Base-by-base conservation (phyloP, 53 echinoderm and acorn worm genomes). In the Glandiceps talaboti region DNA sequence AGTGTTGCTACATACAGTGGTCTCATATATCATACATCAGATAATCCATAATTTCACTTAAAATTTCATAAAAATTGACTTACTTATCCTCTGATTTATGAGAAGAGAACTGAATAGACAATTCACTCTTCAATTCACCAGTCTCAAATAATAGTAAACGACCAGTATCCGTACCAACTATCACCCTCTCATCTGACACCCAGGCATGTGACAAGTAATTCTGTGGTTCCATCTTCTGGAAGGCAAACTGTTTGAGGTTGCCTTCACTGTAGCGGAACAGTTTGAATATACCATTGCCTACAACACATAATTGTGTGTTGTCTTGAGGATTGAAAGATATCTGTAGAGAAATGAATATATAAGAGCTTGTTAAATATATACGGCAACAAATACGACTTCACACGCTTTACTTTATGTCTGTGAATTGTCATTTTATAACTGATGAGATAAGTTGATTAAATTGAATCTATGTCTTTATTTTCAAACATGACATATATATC, bases 311-410 rank as follows among this genome's bases (percentile, higher is more conserved):
- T 79, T 99, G 99, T 29, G 99, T 96, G 85, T 97, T 97, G 81
- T 96, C 97, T 91, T 97, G 97, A 1, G 96, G 96, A 32, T 97
- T 97, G 89, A 97, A 96, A 14, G 97, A 93, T 1, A 96, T 88
- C 96, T 92, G 76, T 30, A 27, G 30, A 73, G 31, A 27, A 73
- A 20, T 14, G 28, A 79, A 0, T 20, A 14, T 14, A n/a, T n/a
- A n/a, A n/a, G n/a, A n/a, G n/a, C n/a, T n/a, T n/a, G n/a, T n/a
- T n/a, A n/a, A n/a, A n/a, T n/a, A n/a, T n/a, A n/a, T n/a, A n/a
- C n/a, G n/a, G n/a, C n/a, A n/a, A n/a, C n/a, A n/a, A n/a, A n/a
- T n/a, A n/a, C n/a, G n/a, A n/a, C n/a, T n/a, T n/a, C n/a, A n/a
- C n/a, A n/a, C n/a, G n/a, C 1, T 75, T 75, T 75, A 28, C 28